Percentiles rank a stretch among this genome's conserved stretches.
Evolutionary conservation across 1,140 invertebrate species (phyloP).

Genomic region (Gryllus bimaculatus): DNA sequence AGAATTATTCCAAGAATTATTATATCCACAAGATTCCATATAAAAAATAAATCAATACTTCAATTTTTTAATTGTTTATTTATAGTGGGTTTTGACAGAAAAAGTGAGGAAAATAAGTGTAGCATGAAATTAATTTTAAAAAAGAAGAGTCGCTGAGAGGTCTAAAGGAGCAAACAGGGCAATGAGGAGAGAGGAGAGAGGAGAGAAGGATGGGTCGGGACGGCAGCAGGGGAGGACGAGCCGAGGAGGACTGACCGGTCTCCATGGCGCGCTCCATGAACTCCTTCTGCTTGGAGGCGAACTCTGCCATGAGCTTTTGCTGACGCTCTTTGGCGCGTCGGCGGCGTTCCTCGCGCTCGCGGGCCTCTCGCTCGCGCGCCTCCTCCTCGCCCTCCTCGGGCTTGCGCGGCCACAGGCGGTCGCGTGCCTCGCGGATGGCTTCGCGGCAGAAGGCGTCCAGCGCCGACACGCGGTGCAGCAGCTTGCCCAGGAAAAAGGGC

Average conservation of each 20-base stretch:
- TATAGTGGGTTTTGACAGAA: no score
- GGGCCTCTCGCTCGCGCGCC: constrained; percentile 56
- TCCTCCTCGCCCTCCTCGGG: constrained; percentile 67
- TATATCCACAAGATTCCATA: no score
- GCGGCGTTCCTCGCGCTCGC: constrained; percentile 62
- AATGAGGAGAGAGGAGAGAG: no score
- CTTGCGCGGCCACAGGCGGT: constrained; percentile 60
- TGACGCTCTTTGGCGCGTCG: constrained; percentile 79
- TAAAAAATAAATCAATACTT: no score
- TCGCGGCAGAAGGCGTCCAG: constrained; percentile 57
- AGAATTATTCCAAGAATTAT: no score
- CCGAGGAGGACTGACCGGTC: constrained; percentile 35
- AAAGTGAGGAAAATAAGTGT: no score
- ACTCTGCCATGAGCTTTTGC: constrained; percentile 84
- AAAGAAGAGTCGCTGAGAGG: no score
- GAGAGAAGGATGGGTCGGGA: no score
- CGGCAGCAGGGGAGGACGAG: no score
- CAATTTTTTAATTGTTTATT: no score
- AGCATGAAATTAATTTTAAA: no score
- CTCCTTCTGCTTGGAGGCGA: constrained; percentile 81
- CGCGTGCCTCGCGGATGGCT: constrained; percentile 54
- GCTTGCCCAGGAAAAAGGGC: constrained; percentile 69
- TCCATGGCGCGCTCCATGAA: constrained; percentile 82
- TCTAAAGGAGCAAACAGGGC: no score
- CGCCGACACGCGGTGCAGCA: constrained; percentile 61